Base-by-base conservation (phyloP, 2,113 vertebrate genomes). In the Meleagris gallopavo region DNA sequence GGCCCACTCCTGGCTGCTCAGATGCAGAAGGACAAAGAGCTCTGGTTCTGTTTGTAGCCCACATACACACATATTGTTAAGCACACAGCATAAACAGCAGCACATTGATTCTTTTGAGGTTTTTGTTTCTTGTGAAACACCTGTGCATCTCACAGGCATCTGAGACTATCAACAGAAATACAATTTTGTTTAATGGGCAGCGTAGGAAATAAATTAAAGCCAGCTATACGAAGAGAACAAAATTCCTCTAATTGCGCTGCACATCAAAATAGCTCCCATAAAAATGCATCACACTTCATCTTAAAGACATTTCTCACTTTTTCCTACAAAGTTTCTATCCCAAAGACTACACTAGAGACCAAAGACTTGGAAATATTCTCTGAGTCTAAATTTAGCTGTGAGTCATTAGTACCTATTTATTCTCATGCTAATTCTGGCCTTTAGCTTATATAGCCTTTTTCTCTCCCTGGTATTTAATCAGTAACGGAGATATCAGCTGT, bases 11-110 rank as follows among this genome's bases (percentile, higher is more conserved):
- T 5, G 17, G 27, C 60, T 16, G 17, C 38, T 41, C 46, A 67
- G 38, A 24, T 25, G 9, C 7, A 30, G 29, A 46, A 21, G 13
- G 34, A 71, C 6, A 67, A 25, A 0, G 2, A 21, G 11, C 2
- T 13, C 18, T 54, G 18, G 21, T 3, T 10, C 11, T 19, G 57
- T 41, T 21, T 67, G 16, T 2, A 80, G 45, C 38, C 30, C 45
- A 12, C 18, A 6, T 1, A 46, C 32, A 11, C 61, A 74, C 0
- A 0, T 22, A 36, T 11, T 61, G 54, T 57, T 45, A 82, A 58
- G 18, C n/a, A 54, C 4, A 6, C 25, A 71, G 17, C 6, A 81
- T 13, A 32, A 86, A 46, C 4, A 72, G 18, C 16, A 48, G 19
- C 11, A 12, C 15, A 13, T 13, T 29, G 54, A 82, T 11, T 45